These are phyloP conservation scores for Menidia beryllina DNA, from an alignment of 2,113 vertebrate species.

Conservation along the genomic window DNA sequence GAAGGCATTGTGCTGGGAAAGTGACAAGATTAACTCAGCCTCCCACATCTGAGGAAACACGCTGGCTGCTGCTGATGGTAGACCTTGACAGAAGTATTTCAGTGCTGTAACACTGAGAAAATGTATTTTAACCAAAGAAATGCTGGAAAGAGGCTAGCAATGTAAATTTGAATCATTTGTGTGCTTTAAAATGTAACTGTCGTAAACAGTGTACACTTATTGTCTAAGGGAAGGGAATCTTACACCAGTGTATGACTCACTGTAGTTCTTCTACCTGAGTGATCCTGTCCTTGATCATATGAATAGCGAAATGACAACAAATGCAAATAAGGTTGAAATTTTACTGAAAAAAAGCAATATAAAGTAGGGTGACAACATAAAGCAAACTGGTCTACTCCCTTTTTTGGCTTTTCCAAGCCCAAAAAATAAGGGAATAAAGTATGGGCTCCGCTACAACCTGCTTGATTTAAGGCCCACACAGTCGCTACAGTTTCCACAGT, in stretches of 20 bases:
- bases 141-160: neutral
- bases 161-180: neutral
- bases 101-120: neutral
- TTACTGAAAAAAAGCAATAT: too few relatives aligned
- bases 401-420: too few relatives aligned
- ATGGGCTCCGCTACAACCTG: slow-evolving; percentile 28
- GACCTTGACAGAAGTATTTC: neutral
- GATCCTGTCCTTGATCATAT: neutral
- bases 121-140: neutral
- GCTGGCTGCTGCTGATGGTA: slow-evolving; percentile 1
- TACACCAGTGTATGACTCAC: neutral
- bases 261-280: neutral
- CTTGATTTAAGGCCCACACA: slow-evolving; percentile 2
- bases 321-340: neutral
- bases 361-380: slow-evolving; percentile 2
- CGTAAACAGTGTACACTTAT: too few relatives aligned
- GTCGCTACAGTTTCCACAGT: slow-evolving; percentile 13
- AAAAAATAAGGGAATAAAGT: slow-evolving; percentile 24
- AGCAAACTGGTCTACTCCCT: neutral
- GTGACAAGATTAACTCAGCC: slow-evolving; percentile 52
- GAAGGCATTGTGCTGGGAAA: slow-evolving; percentile 54
- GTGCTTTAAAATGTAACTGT: too few relatives aligned
- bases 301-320: neutral
- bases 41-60: slow-evolving; percentile 29
- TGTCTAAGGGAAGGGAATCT: too few relatives aligned